Evolutionary conservation across 37 sponge, comb jelly and placozoan genomes (phyloP).

Genomic region (Diacarnus erythraeanus): DNA sequence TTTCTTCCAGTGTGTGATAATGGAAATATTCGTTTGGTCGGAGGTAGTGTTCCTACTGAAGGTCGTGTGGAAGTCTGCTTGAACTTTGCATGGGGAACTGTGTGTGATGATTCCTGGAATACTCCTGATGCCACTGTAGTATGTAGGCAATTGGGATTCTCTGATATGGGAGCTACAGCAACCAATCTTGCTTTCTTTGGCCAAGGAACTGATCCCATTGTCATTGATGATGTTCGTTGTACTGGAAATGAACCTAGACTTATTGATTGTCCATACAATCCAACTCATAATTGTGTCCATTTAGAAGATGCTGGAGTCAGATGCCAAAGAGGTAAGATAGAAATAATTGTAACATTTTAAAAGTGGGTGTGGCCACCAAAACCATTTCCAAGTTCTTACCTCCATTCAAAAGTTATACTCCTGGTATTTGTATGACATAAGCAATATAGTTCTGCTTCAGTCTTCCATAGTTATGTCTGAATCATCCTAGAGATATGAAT

Average conservation of each 20-base stretch:
- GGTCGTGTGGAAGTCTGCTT: slow-evolving; percentile 7
- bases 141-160: slow-evolving; percentile 8
- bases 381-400: too few relatives aligned
- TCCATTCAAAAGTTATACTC: too few relatives aligned
- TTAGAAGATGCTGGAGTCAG: slow-evolving; percentile 9
- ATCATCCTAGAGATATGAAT: background rate
- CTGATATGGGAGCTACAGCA: background rate
- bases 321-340: background rate
- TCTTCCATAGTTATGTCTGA: too few relatives aligned
- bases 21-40: background rate
- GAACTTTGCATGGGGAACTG: slow-evolving; percentile 2
- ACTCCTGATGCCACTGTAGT: slow-evolving; percentile 2
- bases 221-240: background rate
- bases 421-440: too few relatives aligned
- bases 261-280: background rate
- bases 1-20: slow-evolving; percentile 4
- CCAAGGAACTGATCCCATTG: slow-evolving; percentile 14
- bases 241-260: background rate
- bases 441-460: too few relatives aligned
- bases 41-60: background rate
- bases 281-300: slow-evolving; percentile 3
- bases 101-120: slow-evolving; percentile 7
- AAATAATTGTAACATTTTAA: too few relatives aligned
- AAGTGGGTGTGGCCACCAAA: too few relatives aligned
- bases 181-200: slow-evolving; percentile 6